Evolutionary conservation across 1,140 invertebrate genomes (phyloP).

Genomic region (Popillia japonica): DNA sequence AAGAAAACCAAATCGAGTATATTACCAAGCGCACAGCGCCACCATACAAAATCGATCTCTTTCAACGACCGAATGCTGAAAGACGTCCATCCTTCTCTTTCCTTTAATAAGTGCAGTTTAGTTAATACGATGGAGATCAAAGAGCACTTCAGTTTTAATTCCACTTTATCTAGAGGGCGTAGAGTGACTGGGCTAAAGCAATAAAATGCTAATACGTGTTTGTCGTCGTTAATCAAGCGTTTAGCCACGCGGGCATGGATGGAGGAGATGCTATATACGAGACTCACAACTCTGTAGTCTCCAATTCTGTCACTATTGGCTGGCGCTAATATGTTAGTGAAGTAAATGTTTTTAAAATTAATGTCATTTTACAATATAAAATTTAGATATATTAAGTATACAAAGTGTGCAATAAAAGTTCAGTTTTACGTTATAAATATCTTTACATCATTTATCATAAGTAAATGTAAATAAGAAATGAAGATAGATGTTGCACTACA

Average conservation of each 20-base stretch:
- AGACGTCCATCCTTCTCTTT: conserved; percentile 49
- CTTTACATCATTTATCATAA: no score
- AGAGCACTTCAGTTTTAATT: conserved; percentile 61
- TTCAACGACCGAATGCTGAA: neutral
- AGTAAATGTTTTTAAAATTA: neutral
- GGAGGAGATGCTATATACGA: neutral
- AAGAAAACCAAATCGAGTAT: neutral
- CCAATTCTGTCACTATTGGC: neutral
- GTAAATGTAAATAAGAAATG: no score
- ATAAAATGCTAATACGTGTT: conserved; percentile 65
- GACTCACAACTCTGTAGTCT: neutral
- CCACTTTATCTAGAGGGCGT: conserved; percentile 61
- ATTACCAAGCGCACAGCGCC: neutral
- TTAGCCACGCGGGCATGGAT: conserved; percentile 41
- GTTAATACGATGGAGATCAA: conserved; percentile 60
- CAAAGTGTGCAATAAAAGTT: no score
- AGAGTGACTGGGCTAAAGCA: conserved; percentile 60
- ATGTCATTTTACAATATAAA: no score
- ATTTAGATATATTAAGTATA: no score
- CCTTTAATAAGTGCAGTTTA: conserved; percentile 60
- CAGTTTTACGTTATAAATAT: no score
- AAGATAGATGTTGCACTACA: no score
- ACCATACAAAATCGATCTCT: neutral
- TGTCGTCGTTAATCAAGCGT: conserved; percentile 62
- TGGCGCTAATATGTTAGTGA: neutral